A percentile compares a stretch with the other conserved stretches of the same genome.
phyloP scores from a whole-genome alignment of 2,113 vertebrate genomes.

The Lagenorhynchus albirostris region DNA sequence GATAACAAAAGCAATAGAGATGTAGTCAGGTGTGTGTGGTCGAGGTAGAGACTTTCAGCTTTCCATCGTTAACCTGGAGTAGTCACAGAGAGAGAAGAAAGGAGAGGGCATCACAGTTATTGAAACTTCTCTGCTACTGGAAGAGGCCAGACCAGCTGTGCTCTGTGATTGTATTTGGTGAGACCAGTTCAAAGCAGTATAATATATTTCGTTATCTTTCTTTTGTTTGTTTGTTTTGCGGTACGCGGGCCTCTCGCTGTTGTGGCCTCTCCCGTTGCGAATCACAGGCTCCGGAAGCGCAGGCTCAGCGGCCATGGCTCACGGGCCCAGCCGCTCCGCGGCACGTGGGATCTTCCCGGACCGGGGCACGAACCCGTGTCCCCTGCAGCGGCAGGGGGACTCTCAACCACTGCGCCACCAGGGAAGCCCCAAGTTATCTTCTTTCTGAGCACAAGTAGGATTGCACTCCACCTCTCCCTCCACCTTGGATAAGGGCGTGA shows the following conservation, averaged over 20 bases:
- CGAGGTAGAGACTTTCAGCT: background rate
- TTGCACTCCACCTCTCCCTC: background rate
- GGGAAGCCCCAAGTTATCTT: background rate
- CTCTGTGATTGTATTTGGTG: background rate
- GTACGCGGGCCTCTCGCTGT: too few relatives aligned
- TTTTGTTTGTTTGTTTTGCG: too few relatives aligned
- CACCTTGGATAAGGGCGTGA: background rate
- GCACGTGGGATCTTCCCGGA: too few relatives aligned
- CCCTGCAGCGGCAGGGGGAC: too few relatives aligned
- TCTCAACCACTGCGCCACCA: too few relatives aligned
- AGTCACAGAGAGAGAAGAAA: background rate
- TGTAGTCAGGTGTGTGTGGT: background rate
- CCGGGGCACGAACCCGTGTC: too few relatives aligned
- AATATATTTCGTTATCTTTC: background rate
- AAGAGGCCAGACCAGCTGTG: background rate
- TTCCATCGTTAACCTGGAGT: background rate
- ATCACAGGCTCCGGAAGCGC: fast-evolving
- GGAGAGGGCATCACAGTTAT: background rate
- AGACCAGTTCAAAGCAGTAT: background rate
- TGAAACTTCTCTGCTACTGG: background rate
- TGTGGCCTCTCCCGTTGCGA: too few relatives aligned
- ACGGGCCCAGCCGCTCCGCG: too few relatives aligned
- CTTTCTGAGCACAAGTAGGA: background rate
- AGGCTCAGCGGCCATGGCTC: too few relatives aligned
- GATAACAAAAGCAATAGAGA: background rate